Evolutionary conservation across 2,797 vertebrate species (phyloP).

Genomic region (Myotis findleyi): DNA sequence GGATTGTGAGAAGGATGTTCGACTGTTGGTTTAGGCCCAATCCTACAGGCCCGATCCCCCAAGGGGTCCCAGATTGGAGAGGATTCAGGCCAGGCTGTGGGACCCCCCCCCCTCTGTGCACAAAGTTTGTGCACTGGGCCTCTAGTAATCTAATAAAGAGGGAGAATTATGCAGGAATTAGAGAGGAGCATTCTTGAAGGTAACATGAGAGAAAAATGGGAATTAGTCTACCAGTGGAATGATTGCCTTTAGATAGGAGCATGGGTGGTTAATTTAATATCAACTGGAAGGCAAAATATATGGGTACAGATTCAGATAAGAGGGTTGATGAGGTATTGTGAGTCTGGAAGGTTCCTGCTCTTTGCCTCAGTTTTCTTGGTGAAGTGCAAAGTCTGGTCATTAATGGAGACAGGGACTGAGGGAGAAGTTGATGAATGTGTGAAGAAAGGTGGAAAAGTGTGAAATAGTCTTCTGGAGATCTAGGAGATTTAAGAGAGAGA

Average conservation of each 20-base stretch:
- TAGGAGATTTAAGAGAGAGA: neutral
- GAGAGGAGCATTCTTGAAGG: neutral
- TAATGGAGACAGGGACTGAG: neutral
- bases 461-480: neutral
- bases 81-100: too few species aligned
- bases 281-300: neutral
- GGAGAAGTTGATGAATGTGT: neutral
- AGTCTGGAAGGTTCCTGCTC: neutral
- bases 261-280: neutral
- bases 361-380: neutral
- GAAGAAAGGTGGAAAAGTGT: neutral
- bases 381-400: neutral
- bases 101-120: too few species aligned
- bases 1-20: too few species aligned
- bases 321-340: neutral
- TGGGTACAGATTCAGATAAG: neutral
- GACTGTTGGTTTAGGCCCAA: too few species aligned
- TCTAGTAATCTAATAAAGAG: neutral
- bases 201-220: neutral
- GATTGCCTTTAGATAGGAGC: neutral
- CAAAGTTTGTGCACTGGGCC: too few species aligned
- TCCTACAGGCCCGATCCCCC: too few species aligned
- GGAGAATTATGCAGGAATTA: neutral
- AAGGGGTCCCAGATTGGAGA: too few species aligned
- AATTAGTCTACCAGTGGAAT: neutral